Percentiles rank a stretch among this genome's conserved stretches.
Evolutionary conservation across 2,113 vertebrate genomes (phyloP).

Genomic region (Zosterops hypoxanthus): DNA sequence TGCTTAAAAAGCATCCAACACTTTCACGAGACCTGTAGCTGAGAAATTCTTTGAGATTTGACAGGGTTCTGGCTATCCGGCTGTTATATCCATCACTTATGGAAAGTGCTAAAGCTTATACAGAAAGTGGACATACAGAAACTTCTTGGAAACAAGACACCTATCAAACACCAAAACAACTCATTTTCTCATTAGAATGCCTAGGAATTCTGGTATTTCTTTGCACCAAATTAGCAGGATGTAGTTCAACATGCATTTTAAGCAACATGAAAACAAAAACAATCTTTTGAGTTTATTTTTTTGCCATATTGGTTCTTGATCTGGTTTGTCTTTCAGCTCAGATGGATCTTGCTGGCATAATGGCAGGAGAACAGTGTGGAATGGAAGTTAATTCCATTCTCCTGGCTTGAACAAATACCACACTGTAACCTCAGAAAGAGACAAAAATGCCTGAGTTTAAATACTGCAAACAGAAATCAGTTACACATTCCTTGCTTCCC

Average conservation of each 20-base stretch:
- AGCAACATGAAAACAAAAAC: not conserved
- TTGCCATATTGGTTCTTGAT: not conserved
- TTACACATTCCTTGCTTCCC: constrained; percentile 1
- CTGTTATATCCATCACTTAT: not conserved
- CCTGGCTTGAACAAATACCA: not conserved
- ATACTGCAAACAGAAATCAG: constrained; percentile 14
- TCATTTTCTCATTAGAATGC: not conserved
- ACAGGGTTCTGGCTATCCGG: not conserved
- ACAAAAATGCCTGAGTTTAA: not conserved
- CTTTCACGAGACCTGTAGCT: not conserved
- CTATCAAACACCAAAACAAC: not conserved
- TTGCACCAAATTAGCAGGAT: not conserved
- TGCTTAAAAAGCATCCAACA: not conserved
- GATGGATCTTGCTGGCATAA: not conserved
- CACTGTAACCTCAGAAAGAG: not conserved
- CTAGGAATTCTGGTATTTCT: not conserved
- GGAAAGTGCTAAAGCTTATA: not conserved
- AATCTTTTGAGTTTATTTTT: not conserved
- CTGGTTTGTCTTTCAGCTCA: not conserved
- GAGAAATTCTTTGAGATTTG: not conserved
- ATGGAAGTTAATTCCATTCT: not conserved
- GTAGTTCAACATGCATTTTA: not conserved
- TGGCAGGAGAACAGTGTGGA: not conserved
- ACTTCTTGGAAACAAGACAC: not conserved
- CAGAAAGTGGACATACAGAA: fast-evolving